phyloP scores from a whole-genome alignment of 1,140 invertebrate genomes.

The Stegodyphus dumicola region DNA sequence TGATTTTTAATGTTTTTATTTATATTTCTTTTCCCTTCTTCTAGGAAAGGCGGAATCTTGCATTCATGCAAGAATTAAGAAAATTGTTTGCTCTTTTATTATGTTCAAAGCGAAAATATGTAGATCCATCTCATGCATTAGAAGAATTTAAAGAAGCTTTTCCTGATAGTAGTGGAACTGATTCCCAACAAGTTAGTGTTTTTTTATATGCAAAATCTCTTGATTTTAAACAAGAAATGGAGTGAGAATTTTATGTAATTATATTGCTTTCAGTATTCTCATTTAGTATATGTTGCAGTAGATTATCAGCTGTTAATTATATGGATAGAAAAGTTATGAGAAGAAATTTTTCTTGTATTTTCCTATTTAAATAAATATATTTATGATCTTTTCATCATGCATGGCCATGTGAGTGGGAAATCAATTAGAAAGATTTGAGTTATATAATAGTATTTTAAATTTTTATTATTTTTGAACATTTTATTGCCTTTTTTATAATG shows the following conservation, averaged over 20 bases:
- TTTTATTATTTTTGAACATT: too few relatives aligned
- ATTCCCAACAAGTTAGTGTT: conserved; percentile 68
- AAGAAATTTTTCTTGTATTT: too few relatives aligned
- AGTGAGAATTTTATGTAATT: background rate
- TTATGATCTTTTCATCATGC: background rate
- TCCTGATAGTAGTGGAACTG: conserved; percentile 65
- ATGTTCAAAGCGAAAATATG: conserved; percentile 70
- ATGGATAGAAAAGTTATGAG: background rate
- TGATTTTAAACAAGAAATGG: background rate
- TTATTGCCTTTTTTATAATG: too few relatives aligned
- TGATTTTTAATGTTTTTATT: background rate
- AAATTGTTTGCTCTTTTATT: conserved; percentile 71
- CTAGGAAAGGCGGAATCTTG: conserved; percentile 67
- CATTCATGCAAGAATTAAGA: conserved; percentile 70
- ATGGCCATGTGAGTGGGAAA: too few relatives aligned
- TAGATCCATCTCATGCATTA: conserved; percentile 71
- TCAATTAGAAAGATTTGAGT: too few relatives aligned
- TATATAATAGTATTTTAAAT: too few relatives aligned
- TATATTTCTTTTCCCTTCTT: conserved; percentile 13
- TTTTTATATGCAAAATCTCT: background rate
- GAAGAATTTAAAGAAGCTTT: conserved; percentile 70
- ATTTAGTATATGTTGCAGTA: background rate
- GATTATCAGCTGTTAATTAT: background rate
- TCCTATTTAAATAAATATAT: background rate
- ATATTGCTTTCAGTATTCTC: background rate